Percentiles rank a stretch among this genome's conserved stretches.
These are phyloP conservation scores for Cryptomyrus ogoouensis DNA, from an alignment of 2,113 vertebrate genomes.

Conservation along the genomic window DNA sequence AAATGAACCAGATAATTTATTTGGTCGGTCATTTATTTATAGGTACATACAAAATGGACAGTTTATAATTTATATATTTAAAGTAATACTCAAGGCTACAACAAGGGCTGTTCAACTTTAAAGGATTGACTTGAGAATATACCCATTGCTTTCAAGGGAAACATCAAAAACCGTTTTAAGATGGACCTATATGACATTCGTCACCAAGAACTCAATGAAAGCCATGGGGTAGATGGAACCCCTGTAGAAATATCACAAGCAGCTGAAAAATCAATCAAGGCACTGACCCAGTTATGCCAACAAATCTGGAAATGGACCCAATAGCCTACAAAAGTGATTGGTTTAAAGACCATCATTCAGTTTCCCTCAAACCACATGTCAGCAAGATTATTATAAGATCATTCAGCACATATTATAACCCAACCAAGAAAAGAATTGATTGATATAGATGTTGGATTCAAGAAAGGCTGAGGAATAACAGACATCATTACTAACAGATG, in stretches of 20 bases:
- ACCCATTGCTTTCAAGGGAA: neutral
- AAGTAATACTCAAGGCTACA: neutral
- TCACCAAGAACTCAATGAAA: neutral
- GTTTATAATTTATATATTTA: neutral
- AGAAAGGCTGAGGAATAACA: neutral
- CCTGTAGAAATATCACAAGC: neutral
- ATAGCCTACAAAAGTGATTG: neutral
- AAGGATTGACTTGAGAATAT: neutral
- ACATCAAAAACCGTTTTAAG: neutral
- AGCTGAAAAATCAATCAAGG: neutral
- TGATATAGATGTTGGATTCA: neutral
- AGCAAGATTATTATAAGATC: neutral
- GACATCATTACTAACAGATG: neutral
- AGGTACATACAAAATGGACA: neutral
- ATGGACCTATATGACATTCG: neutral
- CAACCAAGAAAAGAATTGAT: neutral
- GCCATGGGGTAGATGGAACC: neutral
- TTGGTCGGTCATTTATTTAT: neutral
- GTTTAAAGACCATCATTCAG: neutral
- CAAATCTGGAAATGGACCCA: neutral
- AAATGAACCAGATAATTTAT: neutral
- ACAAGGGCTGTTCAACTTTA: neutral
- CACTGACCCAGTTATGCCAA: neutral
- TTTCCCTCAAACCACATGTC: neutral
- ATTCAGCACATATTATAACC: neutral